Evolutionary conservation across 2,113 vertebrate genomes (phyloP).

Genomic region (Arenaria interpres): DNA sequence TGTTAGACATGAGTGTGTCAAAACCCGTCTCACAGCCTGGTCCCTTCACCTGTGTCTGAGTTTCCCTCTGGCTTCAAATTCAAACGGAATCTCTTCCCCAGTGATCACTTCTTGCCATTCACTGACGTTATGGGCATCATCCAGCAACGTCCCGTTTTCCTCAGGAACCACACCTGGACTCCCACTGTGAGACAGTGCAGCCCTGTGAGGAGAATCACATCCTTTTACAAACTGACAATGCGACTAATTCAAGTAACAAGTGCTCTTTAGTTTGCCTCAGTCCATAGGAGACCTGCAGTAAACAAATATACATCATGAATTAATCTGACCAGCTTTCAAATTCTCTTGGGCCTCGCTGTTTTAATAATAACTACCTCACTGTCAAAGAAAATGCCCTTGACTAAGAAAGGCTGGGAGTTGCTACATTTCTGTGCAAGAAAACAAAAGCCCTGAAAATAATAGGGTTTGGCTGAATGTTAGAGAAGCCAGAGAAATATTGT

Average conservation of each 20-base stretch:
- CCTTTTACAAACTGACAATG: neutral
- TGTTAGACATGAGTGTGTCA: fast-evolving
- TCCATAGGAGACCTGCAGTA: neutral
- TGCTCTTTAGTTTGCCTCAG: neutral
- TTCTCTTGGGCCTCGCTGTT: neutral
- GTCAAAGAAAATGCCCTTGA: neutral
- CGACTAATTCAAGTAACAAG: neutral
- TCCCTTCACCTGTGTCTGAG: constrained; percentile 89
- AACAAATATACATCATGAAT: neutral
- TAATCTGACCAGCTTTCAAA: neutral
- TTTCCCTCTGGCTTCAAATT: constrained; percentile 95
- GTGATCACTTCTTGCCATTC: constrained; percentile 94
- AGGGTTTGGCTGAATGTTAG: neutral
- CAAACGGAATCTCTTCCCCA: constrained; percentile 93
- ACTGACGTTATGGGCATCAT: constrained; percentile 90
- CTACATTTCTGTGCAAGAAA: neutral
- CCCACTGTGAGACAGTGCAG: constrained; percentile 94
- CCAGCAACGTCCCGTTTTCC: constrained; percentile 78
- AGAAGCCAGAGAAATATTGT: neutral
- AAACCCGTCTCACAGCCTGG: neutral
- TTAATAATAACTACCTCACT: neutral
- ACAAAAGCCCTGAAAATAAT: neutral
- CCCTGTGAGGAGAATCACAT: constrained; percentile 76
- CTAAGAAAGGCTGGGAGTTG: neutral
- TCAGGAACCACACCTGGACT: constrained; percentile 91